Conservation (phyloP, 2,888 invertebrate species). For the Desoria tigrina region DNA sequence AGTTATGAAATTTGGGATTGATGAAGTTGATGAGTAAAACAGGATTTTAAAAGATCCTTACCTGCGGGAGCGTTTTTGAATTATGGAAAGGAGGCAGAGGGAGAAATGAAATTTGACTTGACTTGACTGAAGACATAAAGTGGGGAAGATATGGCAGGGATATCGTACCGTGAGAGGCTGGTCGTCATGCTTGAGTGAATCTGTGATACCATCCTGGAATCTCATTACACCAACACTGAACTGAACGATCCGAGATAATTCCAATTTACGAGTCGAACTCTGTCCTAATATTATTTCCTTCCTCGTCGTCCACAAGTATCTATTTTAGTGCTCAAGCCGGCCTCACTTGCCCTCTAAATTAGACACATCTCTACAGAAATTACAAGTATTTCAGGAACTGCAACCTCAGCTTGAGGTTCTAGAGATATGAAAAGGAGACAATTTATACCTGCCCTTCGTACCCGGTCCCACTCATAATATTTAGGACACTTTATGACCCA, state of each 20-base stretch:
- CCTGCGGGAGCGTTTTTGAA: background rate
- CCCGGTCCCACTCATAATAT: background rate
- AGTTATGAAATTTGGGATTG: background rate
- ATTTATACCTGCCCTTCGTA: slow-evolving; percentile 8
- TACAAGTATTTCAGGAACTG: background rate
- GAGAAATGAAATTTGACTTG: slow-evolving; percentile 14
- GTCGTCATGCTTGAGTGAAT: slow-evolving; percentile 11
- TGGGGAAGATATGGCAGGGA: background rate
- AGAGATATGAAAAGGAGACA: slow-evolving; percentile 1
- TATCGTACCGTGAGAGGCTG: background rate
- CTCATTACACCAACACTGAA: slow-evolving; percentile 20
- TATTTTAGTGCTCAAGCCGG: background rate
- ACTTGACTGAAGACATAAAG: slow-evolving; percentile 9
- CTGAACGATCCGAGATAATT: slow-evolving; percentile 20
- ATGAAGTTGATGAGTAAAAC: background rate
- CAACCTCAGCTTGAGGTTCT: background rate
- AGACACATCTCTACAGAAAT: slow-evolving; percentile 13
- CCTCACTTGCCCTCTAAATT: slow-evolving; percentile 26
- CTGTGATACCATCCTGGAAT: slow-evolving; percentile 10
- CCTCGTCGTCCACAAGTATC: slow-evolving; percentile 1
- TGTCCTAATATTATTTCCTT: slow-evolving; percentile 12
- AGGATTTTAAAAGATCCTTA: background rate
- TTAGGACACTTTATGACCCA: no score
- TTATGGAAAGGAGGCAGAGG: background rate
- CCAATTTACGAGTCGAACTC: slow-evolving; percentile 23